A percentile compares a stretch with the other conserved stretches of the same genome.
Conservation (phyloP, 2,888 invertebrate genomes). For the Cryptocheilus praepositus region DNA sequence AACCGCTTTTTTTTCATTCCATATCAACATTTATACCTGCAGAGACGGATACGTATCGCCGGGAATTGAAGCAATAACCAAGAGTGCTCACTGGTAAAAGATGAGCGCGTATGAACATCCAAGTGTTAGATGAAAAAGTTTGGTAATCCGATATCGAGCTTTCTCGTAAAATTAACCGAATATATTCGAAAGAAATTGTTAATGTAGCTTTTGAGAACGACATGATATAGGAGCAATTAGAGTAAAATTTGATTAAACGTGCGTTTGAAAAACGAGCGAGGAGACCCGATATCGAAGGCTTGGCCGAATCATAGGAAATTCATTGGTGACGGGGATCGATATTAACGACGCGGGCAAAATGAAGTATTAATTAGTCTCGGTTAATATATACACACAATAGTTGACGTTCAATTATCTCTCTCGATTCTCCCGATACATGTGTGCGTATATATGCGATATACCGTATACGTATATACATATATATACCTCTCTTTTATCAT, state of each 20-base stretch:
- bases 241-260: too few species aligned
- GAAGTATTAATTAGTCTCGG: too few species aligned
- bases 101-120: too few species aligned
- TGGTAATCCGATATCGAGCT: background rate
- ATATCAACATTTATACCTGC: conserved; percentile 45
- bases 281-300: background rate
- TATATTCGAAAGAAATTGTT: too few species aligned
- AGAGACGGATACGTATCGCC: conserved; percentile 29
- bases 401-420: conserved; percentile 21
- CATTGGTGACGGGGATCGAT: too few species aligned
- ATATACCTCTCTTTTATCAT: conserved; percentile 48
- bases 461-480: conserved; percentile 50
- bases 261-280: background rate
- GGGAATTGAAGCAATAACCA: conserved; percentile 12
- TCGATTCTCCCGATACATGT: conserved; percentile 25
- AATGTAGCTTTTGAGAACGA: too few species aligned
- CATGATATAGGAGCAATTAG: too few species aligned
- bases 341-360: too few species aligned
- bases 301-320: too few species aligned
- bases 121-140: too few species aligned
- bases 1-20: conserved; percentile 15
- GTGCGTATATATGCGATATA: conserved; percentile 47
- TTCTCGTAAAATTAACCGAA: too few species aligned
- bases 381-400: conserved; percentile 15
- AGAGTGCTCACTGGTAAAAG: background rate